phyloP scores from a whole-genome alignment of 2,888 invertebrate species.

The Cheiracanthium punctorium region DNA sequence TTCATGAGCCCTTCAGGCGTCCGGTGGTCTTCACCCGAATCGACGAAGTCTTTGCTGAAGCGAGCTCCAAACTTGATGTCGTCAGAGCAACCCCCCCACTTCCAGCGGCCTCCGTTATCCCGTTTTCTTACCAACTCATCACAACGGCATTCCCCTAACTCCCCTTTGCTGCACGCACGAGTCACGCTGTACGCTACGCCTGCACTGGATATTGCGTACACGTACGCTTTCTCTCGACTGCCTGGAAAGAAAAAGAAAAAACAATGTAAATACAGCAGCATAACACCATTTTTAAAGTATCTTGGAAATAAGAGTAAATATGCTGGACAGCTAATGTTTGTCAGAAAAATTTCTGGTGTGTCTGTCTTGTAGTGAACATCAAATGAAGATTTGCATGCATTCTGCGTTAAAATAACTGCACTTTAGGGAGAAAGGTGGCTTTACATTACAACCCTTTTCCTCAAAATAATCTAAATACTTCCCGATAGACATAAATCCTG shows the following conservation, averaged over 20 bases:
- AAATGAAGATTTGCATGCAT: too few species aligned
- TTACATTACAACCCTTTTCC: too few species aligned
- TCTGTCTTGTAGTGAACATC: too few species aligned
- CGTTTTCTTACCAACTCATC: constrained; percentile 85
- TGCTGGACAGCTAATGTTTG: too few species aligned
- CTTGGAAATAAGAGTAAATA: too few species aligned
- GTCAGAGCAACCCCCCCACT: constrained; percentile 96
- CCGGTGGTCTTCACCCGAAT: constrained; percentile 85
- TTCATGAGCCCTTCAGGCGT: constrained; percentile 89
- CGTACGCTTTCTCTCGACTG: constrained; percentile 91
- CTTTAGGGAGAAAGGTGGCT: too few species aligned
- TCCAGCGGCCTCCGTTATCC: constrained; percentile 82
- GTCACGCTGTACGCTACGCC: constrained; percentile 92
- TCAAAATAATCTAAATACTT: too few species aligned
- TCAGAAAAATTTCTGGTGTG: too few species aligned
- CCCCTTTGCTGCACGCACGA: constrained; percentile 89
- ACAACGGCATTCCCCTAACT: constrained; percentile 91
- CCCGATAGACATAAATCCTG: too few species aligned
- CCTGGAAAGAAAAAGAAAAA: constrained; percentile 78
- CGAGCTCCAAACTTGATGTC: constrained; percentile 77
- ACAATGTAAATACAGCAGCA: too few species aligned
- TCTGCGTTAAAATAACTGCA: too few species aligned
- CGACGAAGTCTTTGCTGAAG: constrained; percentile 87
- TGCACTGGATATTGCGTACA: constrained; percentile 91
- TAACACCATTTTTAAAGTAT: too few species aligned